Percentiles rank a stretch among this genome's conserved stretches.
These are phyloP conservation scores for Sinocyclocheilus anophthalmus DNA, from an alignment of 2,113 vertebrate genomes.

Conservation along the genomic window DNA sequence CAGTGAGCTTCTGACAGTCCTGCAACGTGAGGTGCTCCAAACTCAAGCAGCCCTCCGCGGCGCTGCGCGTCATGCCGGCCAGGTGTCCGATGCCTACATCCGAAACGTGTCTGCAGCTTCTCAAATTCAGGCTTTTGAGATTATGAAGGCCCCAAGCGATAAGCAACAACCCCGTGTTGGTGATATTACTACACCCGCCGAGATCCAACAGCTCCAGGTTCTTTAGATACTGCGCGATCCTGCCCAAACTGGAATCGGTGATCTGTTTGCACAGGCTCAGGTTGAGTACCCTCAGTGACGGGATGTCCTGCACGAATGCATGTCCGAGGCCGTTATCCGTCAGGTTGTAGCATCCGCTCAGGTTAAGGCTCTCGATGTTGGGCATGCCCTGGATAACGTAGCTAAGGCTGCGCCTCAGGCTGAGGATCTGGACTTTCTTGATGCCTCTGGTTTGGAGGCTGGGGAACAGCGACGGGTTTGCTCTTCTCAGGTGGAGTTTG, in stretches of 20 bases:
- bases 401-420: conserved; percentile 93
- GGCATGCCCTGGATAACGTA: conserved; percentile 99
- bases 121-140: conserved; percentile 96
- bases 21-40: conserved; percentile 96
- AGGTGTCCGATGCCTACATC: conserved; percentile 98
- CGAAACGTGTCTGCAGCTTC: conserved; percentile 95
- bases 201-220: conserved; percentile 95
- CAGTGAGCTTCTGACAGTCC: conserved; percentile 98
- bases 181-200: conserved; percentile 97
- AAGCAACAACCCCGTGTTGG: conserved; percentile 94
- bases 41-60: conserved; percentile 92
- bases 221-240: conserved; percentile 97
- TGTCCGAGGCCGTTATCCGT: conserved; percentile 98
- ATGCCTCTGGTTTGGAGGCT: conserved; percentile 95
- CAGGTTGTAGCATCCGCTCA: conserved; percentile 98
- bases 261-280: conserved; percentile 98
- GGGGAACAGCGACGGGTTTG: conserved; percentile 98
- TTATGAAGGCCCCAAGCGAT: conserved; percentile 96
- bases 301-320: conserved; percentile 96
- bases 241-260: conserved; percentile 96
- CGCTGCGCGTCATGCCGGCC: conserved; percentile 95
- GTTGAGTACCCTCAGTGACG: conserved; percentile 91
- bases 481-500: conserved; percentile 94
- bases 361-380: conserved; percentile 96
- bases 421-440: conserved; percentile 96